Conservation (phyloP, 2,797 vertebrate genomes). For the Bufotes viridis region DNA sequence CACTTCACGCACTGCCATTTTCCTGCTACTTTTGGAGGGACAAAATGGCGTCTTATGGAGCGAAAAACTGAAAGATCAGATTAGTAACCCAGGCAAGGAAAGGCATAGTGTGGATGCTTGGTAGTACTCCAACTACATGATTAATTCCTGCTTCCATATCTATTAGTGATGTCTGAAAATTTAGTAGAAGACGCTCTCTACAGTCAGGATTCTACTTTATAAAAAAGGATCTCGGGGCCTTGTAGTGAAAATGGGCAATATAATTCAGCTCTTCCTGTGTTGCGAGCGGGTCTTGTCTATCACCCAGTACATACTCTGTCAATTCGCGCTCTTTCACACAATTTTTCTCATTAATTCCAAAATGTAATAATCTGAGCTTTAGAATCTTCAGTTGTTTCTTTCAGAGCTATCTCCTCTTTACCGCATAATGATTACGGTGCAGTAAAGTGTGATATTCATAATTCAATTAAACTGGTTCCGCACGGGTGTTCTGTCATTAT, state of each 20-base stretch:
- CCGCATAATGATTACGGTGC: slow-evolving; percentile 2
- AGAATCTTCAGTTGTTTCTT: slow-evolving; percentile 10
- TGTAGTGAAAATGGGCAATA: neutral
- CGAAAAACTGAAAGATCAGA: too few species aligned
- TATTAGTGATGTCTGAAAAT: neutral
- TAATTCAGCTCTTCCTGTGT: neutral
- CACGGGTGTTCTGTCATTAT: slow-evolving; percentile 41
- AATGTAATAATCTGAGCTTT: slow-evolving; percentile 2
- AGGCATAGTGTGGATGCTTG: too few species aligned
- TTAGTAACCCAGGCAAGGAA: too few species aligned
- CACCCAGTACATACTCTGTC: neutral
- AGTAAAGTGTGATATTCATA: slow-evolving; percentile 43
- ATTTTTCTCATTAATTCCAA: slow-evolving; percentile 1
- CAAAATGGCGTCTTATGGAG: too few species aligned
- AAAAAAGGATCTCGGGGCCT: too few species aligned
- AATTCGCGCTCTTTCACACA: neutral
- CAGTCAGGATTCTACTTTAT: neutral
- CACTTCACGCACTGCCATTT: too few species aligned
- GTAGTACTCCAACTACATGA: too few species aligned
- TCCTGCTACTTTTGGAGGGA: too few species aligned
- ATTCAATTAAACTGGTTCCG: slow-evolving; percentile 49
- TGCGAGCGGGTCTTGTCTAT: neutral
- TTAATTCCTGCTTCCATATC: too few species aligned
- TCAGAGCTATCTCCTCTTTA: neutral
- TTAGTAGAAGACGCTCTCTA: neutral